Base-by-base conservation (phyloP, 2,113 vertebrate species). In the Amphiprion ocellaris region DNA sequence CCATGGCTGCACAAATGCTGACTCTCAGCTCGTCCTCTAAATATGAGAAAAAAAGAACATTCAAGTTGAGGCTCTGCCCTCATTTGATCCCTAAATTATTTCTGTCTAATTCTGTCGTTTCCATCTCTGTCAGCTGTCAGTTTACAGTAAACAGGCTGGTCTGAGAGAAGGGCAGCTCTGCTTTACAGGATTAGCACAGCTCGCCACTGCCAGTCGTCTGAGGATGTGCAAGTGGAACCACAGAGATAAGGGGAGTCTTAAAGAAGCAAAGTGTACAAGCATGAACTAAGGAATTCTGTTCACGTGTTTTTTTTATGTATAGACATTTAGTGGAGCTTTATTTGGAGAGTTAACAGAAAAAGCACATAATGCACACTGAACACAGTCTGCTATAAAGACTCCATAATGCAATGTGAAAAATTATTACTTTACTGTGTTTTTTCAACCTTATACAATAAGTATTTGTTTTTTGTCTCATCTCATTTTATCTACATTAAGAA, bases 141-240 rank as follows among this genome's bases (percentile, higher is more conserved):
- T 82, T 90, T 82, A 90, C 81, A 66, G 83, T 82, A 88, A 90
- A 86, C 72, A 28, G 23, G 11, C 59, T 56, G 62, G 4, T 61
- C 28, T 67, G 49, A 23, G 58, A 30, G 63, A 65, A 73, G 62
- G n/a, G 41, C 73, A 49, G 60, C 49, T 37, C 23, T 15, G 74
- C 55, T 69, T 24, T 49, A 39, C 39, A 62, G 74, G 82, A 77
- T 81, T 59, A 73, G 44, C 41, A 12, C 46, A 5, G 54, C 44
- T 71, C 21, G 5, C 23, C 37, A 5, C 41, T 52, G 5, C 23
- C 37, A 5, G 49, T 52, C 4, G 1, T 10, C 41, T 28, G 17
- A 17, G 10, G 14, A 41, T 17, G 41, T 52, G n/a, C 10, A 60
- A 16, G 66, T 47, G 47, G 46, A 37, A 33, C 41, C 28, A 24